Conservation (phyloP, 2,113 vertebrate genomes). For the Numida meleagris region DNA sequence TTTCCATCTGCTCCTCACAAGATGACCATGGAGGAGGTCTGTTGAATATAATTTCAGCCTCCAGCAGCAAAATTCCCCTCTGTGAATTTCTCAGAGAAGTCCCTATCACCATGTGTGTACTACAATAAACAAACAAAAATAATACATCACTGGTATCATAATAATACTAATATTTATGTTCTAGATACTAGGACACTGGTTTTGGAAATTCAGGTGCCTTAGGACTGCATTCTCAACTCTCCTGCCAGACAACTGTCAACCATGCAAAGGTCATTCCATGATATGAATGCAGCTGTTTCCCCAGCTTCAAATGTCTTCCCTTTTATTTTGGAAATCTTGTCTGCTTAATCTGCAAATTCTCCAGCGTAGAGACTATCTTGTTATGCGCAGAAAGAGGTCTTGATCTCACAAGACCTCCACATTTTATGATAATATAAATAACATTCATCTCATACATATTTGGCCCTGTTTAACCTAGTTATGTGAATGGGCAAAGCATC, state of each 20-base stretch:
- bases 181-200: background rate
- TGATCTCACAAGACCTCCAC: background rate
- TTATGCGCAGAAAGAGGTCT: background rate
- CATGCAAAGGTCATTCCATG: background rate
- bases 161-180: background rate
- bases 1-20: fast-evolving
- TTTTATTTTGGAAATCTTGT: background rate
- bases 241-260: background rate
- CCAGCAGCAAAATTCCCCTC: background rate
- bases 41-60: background rate
- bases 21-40: background rate
- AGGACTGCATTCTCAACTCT: background rate
- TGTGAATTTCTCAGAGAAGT: background rate
- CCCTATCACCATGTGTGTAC: background rate
- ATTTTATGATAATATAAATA: background rate
- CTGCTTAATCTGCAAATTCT: background rate
- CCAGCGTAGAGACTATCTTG: background rate
- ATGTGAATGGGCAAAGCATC: background rate
- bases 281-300: background rate
- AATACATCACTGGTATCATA: background rate
- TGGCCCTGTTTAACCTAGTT: background rate
- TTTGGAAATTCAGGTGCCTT: background rate
- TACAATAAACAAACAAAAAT: background rate
- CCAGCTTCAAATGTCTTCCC: background rate
- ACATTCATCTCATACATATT: background rate